Evolutionary conservation across 2,888 invertebrate species (phyloP).

Genomic region (Beris chalybata): DNA sequence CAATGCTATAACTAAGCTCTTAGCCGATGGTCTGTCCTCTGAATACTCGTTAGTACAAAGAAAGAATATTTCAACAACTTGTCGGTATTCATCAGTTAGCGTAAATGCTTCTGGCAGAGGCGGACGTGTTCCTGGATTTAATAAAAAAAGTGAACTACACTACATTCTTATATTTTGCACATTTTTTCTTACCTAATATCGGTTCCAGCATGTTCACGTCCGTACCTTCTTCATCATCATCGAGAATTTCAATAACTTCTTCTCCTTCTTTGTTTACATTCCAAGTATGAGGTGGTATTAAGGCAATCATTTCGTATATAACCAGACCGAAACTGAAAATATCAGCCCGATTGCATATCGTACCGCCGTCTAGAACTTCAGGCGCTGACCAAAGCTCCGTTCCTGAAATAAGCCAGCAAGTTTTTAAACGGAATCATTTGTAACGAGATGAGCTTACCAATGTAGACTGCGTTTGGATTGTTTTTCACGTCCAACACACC

Average conservation of each 20-base stretch:
- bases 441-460: conserved; percentile 54
- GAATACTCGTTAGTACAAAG: conserved; percentile 68
- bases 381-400: conserved; percentile 80
- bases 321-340: conserved; percentile 79
- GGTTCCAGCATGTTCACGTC: background rate
- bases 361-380: conserved; percentile 67
- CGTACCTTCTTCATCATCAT: conserved; percentile 38
- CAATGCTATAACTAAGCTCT: conserved; percentile 51
- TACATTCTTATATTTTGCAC: background rate
- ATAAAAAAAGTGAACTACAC: background rate
- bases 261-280: conserved; percentile 44
- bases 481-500: conserved; percentile 63
- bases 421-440: conserved; percentile 1
- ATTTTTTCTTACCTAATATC: conserved; percentile 6
- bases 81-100: conserved; percentile 62
- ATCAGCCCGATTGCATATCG: conserved; percentile 72
- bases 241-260: conserved; percentile 44
- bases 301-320: conserved; percentile 79
- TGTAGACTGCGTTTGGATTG: conserved; percentile 62
- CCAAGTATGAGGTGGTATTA: conserved; percentile 67
- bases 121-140: conserved; percentile 67
- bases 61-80: conserved; percentile 69
- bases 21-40: conserved; percentile 64
- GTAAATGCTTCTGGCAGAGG: conserved; percentile 65
- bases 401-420: conserved; percentile 54